These are phyloP conservation scores for Turdus rufiventris DNA, from an alignment of 2,113 vertebrate species.

Conservation along the genomic window DNA sequence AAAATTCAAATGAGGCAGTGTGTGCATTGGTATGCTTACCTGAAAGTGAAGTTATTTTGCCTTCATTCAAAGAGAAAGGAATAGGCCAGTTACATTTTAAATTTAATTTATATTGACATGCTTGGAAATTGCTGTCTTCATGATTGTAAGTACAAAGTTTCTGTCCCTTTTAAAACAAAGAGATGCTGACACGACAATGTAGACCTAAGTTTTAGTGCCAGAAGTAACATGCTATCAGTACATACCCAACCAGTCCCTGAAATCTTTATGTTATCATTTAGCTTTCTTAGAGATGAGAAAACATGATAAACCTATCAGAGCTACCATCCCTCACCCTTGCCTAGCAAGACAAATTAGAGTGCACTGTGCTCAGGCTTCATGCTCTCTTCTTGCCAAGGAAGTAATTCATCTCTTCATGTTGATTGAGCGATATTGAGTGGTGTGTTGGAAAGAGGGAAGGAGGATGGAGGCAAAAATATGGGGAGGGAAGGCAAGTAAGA, in stretches of 20 bases:
- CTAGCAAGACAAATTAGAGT: conserved; percentile 57
- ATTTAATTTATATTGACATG: neutral
- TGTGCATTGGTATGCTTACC: neutral
- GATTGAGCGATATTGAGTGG: conserved; percentile 24
- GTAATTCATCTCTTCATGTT: conserved; percentile 17
- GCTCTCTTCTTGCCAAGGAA: conserved; percentile 19
- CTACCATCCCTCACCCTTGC: conserved; percentile 66
- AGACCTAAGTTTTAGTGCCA: conserved; percentile 34
- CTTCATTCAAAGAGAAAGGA: neutral
- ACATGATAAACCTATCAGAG: conserved; percentile 73
- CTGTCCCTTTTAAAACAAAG: neutral
- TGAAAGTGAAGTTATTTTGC: neutral
- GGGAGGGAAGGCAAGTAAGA: neutral
- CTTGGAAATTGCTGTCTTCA: neutral
- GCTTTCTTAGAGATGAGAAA: conserved; percentile 60
- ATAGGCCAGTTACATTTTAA: neutral
- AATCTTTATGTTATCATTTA: conserved; percentile 65
- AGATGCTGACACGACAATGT: neutral
- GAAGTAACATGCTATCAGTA: conserved; percentile 40
- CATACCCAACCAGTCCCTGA: neutral
- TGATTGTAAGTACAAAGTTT: neutral
- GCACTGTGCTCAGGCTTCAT: conserved; percentile 5
- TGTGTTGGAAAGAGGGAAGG: neutral
- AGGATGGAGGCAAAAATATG: neutral
- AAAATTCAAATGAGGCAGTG: neutral